Percentiles rank a stretch among this genome's conserved stretches.
Evolutionary conservation across 2,113 vertebrate genomes (phyloP).

Genomic region (Scomber scombrus): DNA sequence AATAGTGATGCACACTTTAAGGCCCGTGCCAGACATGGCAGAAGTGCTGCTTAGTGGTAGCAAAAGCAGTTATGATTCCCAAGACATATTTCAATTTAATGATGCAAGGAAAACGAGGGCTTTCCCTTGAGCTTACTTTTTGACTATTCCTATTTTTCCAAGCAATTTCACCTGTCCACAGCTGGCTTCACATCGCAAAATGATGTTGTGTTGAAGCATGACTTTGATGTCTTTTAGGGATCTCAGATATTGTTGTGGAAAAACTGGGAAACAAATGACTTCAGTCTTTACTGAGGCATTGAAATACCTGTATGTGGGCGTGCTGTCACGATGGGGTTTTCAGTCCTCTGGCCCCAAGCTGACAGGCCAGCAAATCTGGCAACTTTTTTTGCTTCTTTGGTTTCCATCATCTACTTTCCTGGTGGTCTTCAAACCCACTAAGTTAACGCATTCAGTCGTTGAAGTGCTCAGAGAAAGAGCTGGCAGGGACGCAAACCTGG

Average conservation of each 20-base stretch:
- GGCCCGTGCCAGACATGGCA: constrained; percentile 51
- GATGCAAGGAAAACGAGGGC: constrained; percentile 59
- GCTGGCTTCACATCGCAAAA: constrained; percentile 46
- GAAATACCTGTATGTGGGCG: constrained; percentile 63
- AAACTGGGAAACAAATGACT: constrained; percentile 57
- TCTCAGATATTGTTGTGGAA: constrained; percentile 63
- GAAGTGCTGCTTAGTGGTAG: constrained; percentile 51
- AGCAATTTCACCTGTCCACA: constrained; percentile 75
- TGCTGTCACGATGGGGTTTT: constrained; percentile 55
- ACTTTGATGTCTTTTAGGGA: constrained; percentile 47
- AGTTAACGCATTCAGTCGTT: constrained; percentile 45
- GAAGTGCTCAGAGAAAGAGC: constrained; percentile 48
- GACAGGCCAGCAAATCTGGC: constrained; percentile 65
- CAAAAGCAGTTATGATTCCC: constrained; percentile 48
- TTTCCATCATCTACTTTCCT: constrained; percentile 68
- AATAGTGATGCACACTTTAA: constrained; percentile 48
- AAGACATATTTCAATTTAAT: constrained; percentile 75
- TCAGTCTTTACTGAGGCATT: constrained; percentile 44
- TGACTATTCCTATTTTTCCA: constrained; percentile 66
- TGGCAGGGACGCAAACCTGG: constrained; percentile 57
- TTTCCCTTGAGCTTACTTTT: constrained; percentile 58
- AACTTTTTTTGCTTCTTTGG: constrained; percentile 52
- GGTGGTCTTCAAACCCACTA: constrained; percentile 69
- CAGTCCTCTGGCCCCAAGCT: constrained; percentile 40
- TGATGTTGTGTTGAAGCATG: constrained; percentile 56